Evolutionary conservation across 2,888 invertebrate species (phyloP).

Genomic region (Macrophya annulata): DNA sequence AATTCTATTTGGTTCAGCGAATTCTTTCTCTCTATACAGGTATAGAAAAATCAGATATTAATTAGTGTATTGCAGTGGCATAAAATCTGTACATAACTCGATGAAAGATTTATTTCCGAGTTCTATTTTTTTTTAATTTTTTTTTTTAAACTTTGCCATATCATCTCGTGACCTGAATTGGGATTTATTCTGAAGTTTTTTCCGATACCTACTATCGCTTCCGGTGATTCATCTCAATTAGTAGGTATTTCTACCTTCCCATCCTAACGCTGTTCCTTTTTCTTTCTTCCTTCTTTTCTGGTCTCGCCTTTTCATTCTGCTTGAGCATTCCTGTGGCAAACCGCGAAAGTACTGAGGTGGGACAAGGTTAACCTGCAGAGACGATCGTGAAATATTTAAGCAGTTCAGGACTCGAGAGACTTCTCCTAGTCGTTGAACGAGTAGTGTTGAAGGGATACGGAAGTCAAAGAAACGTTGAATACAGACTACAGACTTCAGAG

Average conservation of each 20-base stretch:
- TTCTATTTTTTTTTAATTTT: background rate
- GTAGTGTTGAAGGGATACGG: background rate
- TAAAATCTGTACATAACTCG: background rate
- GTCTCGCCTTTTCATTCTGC: background rate
- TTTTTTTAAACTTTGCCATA: background rate
- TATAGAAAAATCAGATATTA: background rate
- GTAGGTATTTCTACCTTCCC: background rate
- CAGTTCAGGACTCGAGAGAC: background rate
- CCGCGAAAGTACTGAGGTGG: conserved; percentile 1
- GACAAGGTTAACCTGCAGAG: background rate
- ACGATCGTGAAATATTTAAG: conserved; percentile 25
- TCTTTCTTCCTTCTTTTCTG: background rate
- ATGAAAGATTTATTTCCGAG: background rate
- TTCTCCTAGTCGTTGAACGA: background rate
- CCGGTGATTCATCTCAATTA: conserved; percentile 35
- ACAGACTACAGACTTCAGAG: background rate
- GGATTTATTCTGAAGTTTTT: background rate
- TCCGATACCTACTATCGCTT: background rate
- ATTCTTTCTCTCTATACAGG: background rate
- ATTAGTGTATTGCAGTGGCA: background rate
- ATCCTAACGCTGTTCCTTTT: background rate
- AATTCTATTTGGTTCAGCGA: background rate
- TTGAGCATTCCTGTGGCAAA: background rate
- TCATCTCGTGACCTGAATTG: background rate
- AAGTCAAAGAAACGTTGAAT: background rate